Evolutionary conservation across 2,113 vertebrate genomes (phyloP).

Genomic region (Periophthalmus modestus): DNA sequence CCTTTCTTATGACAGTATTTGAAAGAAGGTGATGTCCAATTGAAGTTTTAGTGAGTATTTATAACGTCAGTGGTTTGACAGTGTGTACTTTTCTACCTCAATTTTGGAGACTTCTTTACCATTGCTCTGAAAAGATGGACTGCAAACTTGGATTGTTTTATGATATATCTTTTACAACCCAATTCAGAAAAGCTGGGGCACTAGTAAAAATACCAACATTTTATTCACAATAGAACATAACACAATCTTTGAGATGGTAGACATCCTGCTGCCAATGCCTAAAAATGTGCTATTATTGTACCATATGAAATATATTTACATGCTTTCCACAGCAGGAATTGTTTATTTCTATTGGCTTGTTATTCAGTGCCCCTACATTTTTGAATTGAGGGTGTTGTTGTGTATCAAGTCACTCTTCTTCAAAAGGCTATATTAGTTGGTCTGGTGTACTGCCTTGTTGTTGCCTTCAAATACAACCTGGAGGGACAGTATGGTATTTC

Average conservation of each 20-base stretch:
- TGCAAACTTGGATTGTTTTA: conserved; percentile 54
- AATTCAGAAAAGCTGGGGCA: neutral
- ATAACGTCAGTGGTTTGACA: conserved; percentile 43
- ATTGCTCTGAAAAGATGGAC: conserved; percentile 38
- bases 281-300: neutral
- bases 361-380: neutral
- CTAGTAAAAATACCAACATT: neutral
- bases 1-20: neutral
- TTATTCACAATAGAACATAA: neutral
- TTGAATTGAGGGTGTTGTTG: conserved; percentile 21
- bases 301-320: neutral
- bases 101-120: conserved; percentile 57
- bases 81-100: conserved; percentile 74
- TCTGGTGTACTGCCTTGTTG: conserved; percentile 44
- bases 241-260: neutral
- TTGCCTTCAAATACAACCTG: conserved; percentile 27
- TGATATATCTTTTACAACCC: conserved; percentile 49
- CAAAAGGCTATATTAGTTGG: conserved; percentile 35
- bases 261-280: neutral
- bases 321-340: neutral
- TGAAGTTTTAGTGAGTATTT: conserved; percentile 35
- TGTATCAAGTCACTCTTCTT: conserved; percentile 36
- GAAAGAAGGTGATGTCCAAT: conserved; percentile 27
- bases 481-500: conserved; percentile 31
- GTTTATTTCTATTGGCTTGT: neutral